Percentiles rank a stretch among this genome's conserved stretches.
phyloP scores from a whole-genome alignment of 2,113 vertebrate genomes.

The Leptobrachium ailaonicum region DNA sequence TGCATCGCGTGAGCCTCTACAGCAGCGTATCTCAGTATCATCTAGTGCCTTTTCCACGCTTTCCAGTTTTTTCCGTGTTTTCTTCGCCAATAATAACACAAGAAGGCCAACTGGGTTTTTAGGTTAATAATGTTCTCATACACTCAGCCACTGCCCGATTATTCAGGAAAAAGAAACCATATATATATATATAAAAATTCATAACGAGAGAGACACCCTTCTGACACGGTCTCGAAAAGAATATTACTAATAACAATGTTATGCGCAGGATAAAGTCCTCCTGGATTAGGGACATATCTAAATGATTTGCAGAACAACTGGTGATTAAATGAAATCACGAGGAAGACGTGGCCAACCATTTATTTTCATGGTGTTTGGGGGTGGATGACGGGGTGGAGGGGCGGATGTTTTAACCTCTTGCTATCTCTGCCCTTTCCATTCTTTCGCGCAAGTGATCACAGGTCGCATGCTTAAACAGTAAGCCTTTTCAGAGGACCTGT shows the following conservation, averaged over 20 bases:
- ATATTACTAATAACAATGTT: no score
- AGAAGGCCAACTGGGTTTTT: background rate
- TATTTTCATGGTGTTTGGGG: no score
- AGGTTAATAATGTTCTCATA: background rate
- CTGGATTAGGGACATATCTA: no score
- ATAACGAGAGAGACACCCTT: background rate
- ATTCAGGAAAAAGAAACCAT: no score
- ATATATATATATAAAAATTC: background rate
- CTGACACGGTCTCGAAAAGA: no score
- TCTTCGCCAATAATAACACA: background rate
- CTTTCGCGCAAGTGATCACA: background rate
- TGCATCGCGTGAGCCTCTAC: background rate
- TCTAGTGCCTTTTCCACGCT: background rate
- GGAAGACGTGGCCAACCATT: no score
- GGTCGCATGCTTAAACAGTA: background rate
- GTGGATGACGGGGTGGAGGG: no score
- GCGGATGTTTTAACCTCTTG: background rate
- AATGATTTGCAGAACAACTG: no score
- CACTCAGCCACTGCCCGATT: background rate
- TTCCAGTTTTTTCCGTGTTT: background rate
- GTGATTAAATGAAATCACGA: no score
- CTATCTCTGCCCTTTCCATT: no score
- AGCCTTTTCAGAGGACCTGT: constrained; percentile 27
- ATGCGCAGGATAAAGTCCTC: no score
- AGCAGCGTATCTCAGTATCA: background rate